phyloP scores from a whole-genome alignment of 2,113 vertebrate species.

The Gallinago media region DNA sequence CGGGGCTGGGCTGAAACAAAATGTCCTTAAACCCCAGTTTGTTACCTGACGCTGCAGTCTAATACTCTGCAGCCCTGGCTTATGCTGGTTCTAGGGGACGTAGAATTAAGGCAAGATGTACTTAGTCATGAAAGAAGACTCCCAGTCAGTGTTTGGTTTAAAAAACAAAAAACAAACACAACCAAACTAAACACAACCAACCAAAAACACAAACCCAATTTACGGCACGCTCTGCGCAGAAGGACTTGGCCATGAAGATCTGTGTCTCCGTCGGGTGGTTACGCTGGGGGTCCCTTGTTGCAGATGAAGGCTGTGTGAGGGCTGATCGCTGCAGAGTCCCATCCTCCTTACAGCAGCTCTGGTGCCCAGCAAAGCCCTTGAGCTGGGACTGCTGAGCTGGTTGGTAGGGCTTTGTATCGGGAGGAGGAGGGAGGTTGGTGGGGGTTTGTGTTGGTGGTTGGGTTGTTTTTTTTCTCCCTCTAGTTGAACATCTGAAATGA shows the following conservation, averaged over 20 bases:
- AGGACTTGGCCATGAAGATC: neutral
- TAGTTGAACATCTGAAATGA: neutral
- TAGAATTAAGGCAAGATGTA: neutral
- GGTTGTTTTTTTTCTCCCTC: neutral
- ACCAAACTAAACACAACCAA: too few species aligned
- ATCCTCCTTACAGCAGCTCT: neutral
- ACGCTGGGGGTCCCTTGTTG: neutral
- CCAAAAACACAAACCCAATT: neutral
- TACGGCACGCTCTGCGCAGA: neutral
- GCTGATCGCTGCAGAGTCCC: neutral
- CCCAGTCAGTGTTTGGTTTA: neutral
- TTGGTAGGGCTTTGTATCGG: neutral
- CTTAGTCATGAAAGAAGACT: rapidly evolving
- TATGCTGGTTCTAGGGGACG: neutral
- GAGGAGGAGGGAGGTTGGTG: rapidly evolving
- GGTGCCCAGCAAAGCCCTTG: neutral
- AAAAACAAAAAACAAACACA: too few species aligned
- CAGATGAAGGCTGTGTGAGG: neutral
- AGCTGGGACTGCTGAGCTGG: neutral
- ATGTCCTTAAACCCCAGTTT: neutral
- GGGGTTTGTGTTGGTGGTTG: neutral
- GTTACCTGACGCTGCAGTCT: rapidly evolving
- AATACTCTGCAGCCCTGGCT: rapidly evolving
- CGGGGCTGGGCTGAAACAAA: neutral
- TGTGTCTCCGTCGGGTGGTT: neutral